These are phyloP conservation scores for Chanos chanos DNA, from an alignment of 2,797 vertebrate species.

Conservation along the genomic window DNA sequence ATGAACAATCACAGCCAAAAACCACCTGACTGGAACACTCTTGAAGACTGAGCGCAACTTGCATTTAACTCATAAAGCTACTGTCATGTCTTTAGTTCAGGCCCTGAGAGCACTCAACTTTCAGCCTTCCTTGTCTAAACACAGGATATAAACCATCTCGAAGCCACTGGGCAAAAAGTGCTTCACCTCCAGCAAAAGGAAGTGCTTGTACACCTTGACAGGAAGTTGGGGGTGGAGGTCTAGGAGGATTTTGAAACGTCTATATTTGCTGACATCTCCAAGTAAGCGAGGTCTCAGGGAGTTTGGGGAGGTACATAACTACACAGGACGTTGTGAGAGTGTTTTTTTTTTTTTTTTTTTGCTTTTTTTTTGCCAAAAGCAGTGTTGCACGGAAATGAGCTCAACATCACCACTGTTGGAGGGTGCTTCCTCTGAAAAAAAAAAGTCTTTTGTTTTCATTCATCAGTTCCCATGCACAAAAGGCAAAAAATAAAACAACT, in stretches of 20 bases:
- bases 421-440: constrained; percentile 46
- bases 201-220: constrained; percentile 60
- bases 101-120: no score
- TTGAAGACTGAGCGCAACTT: not conserved
- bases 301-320: no score
- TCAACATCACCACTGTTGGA: constrained; percentile 38
- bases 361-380: constrained; percentile 52
- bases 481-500: no score
- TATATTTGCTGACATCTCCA: no score
- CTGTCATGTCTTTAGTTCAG: no score
- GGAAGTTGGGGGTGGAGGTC: constrained; percentile 57
- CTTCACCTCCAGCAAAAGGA: constrained; percentile 34
- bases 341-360: constrained; percentile 60
- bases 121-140: no score
- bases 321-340: constrained; percentile 51
- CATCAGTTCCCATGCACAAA: not conserved
- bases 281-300: no score
- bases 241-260: constrained; percentile 47
- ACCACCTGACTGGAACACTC: no score
- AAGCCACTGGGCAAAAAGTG: not conserved
- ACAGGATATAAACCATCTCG: no score
- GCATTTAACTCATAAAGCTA: no score
- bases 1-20: no score
- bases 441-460: constrained; percentile 15
- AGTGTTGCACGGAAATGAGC: constrained; percentile 54